Conservation (phyloP, 2,888 invertebrate species). For the Choristoneura rosaceana region DNA sequence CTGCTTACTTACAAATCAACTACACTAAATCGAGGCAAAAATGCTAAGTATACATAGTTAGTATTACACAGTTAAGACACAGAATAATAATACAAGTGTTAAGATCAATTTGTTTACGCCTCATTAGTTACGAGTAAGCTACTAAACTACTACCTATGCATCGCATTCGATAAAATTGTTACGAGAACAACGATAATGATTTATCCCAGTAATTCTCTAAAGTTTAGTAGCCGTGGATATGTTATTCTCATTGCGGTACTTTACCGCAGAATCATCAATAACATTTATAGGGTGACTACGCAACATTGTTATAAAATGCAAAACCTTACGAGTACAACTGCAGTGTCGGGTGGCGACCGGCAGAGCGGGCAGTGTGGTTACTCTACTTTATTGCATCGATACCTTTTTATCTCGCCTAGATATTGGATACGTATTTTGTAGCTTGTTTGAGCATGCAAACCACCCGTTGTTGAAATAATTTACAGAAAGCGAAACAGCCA, state of each 20-base stretch:
- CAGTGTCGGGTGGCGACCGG: neutral
- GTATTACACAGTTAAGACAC: no score
- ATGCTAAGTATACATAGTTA: no score
- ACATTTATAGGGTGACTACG: conserved; percentile 2
- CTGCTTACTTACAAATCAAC: no score
- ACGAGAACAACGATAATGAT: no score
- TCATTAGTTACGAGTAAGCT: no score
- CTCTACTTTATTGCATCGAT: conserved; percentile 30
- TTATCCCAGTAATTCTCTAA: no score
- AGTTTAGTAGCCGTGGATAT: no score
- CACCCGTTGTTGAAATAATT: neutral
- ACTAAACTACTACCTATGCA: no score
- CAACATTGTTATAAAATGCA: conserved; percentile 26
- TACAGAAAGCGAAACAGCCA: neutral
- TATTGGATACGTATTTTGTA: conserved; percentile 34
- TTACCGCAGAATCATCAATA: neutral
- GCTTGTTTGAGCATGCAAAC: conserved; percentile 26
- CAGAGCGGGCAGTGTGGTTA: conserved; percentile 17
- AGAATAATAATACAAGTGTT: no score
- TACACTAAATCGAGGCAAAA: no score
- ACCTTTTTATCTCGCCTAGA: conserved; percentile 27
- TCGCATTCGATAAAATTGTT: no score
- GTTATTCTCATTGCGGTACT: neutral
- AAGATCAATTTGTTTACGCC: no score
- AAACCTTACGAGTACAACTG: conserved; percentile 16